A percentile compares a stretch with the other conserved stretches of the same genome.
Conservation (phyloP, 2,888 invertebrate genomes). For the Venusia cambrica region DNA sequence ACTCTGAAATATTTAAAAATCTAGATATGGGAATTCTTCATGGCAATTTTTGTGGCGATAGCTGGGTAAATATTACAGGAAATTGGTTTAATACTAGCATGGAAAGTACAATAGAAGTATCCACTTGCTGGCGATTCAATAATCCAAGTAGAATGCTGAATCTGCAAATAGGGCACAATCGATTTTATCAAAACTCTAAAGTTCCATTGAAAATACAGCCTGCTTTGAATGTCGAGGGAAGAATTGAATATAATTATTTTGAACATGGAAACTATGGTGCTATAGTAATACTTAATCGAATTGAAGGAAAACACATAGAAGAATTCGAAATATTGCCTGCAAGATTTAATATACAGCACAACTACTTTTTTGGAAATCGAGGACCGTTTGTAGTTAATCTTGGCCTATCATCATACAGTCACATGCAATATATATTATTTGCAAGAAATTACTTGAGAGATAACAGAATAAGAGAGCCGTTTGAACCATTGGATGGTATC, state of each 20-base stretch:
- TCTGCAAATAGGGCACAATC: conserved; percentile 92
- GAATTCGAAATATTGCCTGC: conserved; percentile 89
- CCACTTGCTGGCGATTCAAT: conserved; percentile 88
- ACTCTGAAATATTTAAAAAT: conserved; percentile 93
- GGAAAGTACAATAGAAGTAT: conserved; percentile 89
- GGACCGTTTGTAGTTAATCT: conserved; percentile 94
- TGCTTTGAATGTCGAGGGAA: conserved; percentile 88
- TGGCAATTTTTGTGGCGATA: conserved; percentile 94
- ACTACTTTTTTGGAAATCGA: conserved; percentile 93
- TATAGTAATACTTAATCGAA: conserved; percentile 90
- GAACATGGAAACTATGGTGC: conserved; percentile 90
- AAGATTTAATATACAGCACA: conserved; percentile 88
- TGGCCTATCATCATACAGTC: conserved; percentile 93
- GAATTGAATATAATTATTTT: conserved; percentile 94
- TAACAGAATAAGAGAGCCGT: conserved; percentile 93
- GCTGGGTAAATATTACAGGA: conserved; percentile 95
- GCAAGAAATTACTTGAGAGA: conserved; percentile 93
- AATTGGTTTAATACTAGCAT: conserved; percentile 91
- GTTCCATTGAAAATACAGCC: conserved; percentile 90
- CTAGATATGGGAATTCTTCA: conserved; percentile 93
- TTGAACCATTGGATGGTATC: conserved; percentile 84
- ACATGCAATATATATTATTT: conserved; percentile 89
- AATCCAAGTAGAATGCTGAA: conserved; percentile 74
- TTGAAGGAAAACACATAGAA: conserved; percentile 83
- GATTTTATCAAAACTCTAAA: conserved; percentile 88